These are phyloP conservation scores for Rhodeus uyekii DNA, from an alignment of 2,797 vertebrate genomes.

Conservation along the genomic window DNA sequence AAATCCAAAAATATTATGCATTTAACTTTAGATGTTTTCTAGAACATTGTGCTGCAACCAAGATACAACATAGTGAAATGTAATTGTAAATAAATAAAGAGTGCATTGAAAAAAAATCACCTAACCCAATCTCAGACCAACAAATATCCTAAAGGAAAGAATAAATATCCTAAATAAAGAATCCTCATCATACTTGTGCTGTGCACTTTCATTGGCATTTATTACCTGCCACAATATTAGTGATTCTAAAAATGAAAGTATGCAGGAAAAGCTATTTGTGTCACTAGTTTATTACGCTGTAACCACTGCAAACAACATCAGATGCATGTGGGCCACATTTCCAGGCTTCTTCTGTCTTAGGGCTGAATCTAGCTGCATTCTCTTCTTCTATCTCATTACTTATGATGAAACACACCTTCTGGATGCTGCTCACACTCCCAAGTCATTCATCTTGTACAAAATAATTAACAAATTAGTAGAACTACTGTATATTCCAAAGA, in stretches of 20 bases:
- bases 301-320: neutral
- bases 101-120: neutral
- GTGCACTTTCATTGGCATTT: neutral
- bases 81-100: neutral
- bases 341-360: neutral
- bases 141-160: no score
- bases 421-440: neutral
- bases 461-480: neutral
- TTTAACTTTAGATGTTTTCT: neutral
- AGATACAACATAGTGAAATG: neutral
- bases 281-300: slow-evolving; percentile 11
- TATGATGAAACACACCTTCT: neutral
- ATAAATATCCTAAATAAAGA: no score
- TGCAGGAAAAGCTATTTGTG: neutral
- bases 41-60: neutral
- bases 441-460: neutral
- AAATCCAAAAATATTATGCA: neutral
- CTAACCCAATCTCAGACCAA: neutral
- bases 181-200: no score
- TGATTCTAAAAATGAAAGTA: neutral
- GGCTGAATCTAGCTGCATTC: neutral
- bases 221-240: neutral
- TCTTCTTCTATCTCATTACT: neutral
- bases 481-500: neutral
- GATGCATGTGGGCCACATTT: neutral